phyloP scores from a whole-genome alignment of 1,140 invertebrate species.

The Drosophila trapezifrons region DNA sequence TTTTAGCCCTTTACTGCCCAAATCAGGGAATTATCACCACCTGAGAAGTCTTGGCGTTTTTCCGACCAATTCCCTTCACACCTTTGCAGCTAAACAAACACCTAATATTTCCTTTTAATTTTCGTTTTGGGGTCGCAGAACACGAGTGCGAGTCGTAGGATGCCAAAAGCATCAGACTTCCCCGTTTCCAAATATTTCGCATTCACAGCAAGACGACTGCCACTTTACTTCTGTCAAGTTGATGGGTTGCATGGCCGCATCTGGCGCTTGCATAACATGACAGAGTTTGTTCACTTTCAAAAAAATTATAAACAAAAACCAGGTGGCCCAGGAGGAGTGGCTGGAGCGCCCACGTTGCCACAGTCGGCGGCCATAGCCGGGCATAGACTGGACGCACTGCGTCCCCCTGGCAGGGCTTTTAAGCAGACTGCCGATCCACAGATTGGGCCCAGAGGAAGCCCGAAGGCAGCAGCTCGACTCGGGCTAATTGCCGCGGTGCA shows the following conservation, averaged over 20 bases:
- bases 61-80: background rate
- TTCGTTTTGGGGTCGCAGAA: background rate
- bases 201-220: conserved; percentile 35
- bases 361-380: background rate
- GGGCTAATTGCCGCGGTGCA: conserved; percentile 36
- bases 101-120: background rate
- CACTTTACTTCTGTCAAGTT: conserved; percentile 35
- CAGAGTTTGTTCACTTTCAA: conserved; percentile 59
- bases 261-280: conserved; percentile 56
- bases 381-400: conserved; percentile 64
- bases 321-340: conserved; percentile 3
- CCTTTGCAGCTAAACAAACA: background rate
- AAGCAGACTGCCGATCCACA: conserved; percentile 18
- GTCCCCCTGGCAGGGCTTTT: conserved; percentile 44
- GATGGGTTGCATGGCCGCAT: conserved; percentile 46
- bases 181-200: conserved; percentile 35
- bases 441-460: conserved; percentile 17
- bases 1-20: no score
- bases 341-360: conserved; percentile 39
- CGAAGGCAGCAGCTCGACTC: conserved; percentile 13
- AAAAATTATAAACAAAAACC: conserved; percentile 17
- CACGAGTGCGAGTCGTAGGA: background rate
- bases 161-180: conserved; percentile 12
- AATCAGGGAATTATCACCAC: no score
- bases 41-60: background rate